phyloP scores from a whole-genome alignment of 1,140 invertebrate genomes.

The Rhagoletis zephyria region DNA sequence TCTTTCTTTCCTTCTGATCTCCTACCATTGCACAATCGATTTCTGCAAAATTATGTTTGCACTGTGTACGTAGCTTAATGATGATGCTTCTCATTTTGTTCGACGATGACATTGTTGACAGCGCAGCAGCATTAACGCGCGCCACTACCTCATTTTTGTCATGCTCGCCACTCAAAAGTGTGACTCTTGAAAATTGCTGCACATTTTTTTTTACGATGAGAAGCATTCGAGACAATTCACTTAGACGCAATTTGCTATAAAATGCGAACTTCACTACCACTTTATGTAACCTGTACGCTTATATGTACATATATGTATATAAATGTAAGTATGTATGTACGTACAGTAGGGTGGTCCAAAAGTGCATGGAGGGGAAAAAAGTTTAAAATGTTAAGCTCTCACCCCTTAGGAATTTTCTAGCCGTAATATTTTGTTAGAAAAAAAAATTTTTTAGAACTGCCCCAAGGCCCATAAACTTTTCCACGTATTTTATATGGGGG shows the following conservation, averaged over 20 bases:
- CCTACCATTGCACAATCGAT: not conserved
- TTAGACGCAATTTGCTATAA: not conserved
- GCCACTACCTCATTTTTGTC: not conserved
- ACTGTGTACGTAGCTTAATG: not conserved
- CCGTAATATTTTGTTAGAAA: too few species aligned
- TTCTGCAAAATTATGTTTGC: not conserved
- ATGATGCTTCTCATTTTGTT: not conserved
- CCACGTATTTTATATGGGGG: too few species aligned
- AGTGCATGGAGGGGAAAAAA: too few species aligned
- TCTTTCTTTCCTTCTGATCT: not conserved
- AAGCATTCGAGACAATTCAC: not conserved
- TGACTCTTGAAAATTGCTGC: constrained; percentile 31
- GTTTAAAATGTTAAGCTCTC: too few species aligned
- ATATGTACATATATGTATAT: not conserved
- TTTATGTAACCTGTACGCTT: not conserved
- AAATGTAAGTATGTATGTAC: not conserved
- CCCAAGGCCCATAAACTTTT: too few species aligned
- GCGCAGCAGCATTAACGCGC: not conserved
- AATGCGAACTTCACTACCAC: constrained; percentile 21
- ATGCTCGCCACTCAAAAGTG: constrained; percentile 36
- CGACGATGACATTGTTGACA: not conserved
- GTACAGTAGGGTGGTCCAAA: too few species aligned
- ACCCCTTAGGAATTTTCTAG: too few species aligned
- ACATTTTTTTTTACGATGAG: not conserved
- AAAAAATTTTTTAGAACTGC: too few species aligned